Evolutionary conservation across 2,113 vertebrate genomes (phyloP), one percentile per base, ranked within the genome.

Genomic region (Gymnarchus niloticus): DNA sequence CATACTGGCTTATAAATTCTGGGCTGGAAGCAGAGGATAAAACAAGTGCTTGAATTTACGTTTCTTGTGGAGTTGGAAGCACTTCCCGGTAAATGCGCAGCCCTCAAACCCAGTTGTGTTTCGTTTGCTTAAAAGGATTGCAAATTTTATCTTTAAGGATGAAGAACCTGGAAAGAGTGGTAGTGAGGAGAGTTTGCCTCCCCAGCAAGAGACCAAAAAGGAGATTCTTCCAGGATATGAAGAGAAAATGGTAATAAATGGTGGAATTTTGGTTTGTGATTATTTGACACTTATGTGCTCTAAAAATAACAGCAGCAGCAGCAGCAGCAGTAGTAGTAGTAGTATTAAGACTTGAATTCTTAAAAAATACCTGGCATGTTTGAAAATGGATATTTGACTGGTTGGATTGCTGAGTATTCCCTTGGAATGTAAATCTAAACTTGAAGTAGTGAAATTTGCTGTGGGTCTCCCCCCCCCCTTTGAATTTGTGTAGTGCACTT

Each of bases 231-330:
- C 96, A 44, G 97, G 94, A 0, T 99, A 99, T 61, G 98, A 99
- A 92, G 97, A 99, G 92, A 99, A 99, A 96, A 97, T 98, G 97
- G 98, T 99, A 95, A 91, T 99, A 98, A 96, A 97, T 98, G 96
- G 98, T 99, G 94, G 54, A 52, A 82, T 73, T 73, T n/a, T 54
- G 48, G 12, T 82, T 19, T 56, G n/a, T 28, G 7, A 25, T 81
- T 17, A 28, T 54, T 10, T 23, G 80, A 17, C 6, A 23, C 56
- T 6, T 54, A 52, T 54, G 0, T 46, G 44, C 19, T 82, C 56
- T 56, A 14, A 14, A 25, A n/a, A 8, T 7, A n/a, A 25, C 19
- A n/a, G 1, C 25, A 25, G 7, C 21, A 7, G 19, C 25, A 8
- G 52, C 6, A 54, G 52, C 12, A 14, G 14, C 52, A 7, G n/a